Evolutionary conservation across 2,113 vertebrate genomes (phyloP), one percentile per base, ranked within the genome.

Genomic region (Pelecanus crispus): DNA sequence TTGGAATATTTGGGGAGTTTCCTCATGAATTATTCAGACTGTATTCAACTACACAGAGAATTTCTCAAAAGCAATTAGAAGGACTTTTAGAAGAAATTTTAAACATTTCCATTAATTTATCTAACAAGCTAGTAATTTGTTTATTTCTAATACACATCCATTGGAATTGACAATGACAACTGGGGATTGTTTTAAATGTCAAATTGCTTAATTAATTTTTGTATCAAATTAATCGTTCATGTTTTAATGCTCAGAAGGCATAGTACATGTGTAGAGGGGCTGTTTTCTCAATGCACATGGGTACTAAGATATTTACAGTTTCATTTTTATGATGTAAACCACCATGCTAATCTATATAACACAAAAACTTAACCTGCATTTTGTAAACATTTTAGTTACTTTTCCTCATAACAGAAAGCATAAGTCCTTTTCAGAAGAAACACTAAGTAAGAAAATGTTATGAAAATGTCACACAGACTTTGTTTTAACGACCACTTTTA

Each of bases 41-140:
- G 9, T 50, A 70, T 80, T 83, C 38, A 80, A 28, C 29, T 74
- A 53, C 36, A 89, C 6, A 68, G 6, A 20, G 20, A 90, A 86
- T 85, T 83, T 78, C 78, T 83, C 63, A 81, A 50, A 91, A 90
- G 49, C 17, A 91, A 66, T 78, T 70, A 88, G 6, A 56, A 91
- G 20, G 5, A 75, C 10, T 65, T 94, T 83, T 38, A 74, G 56
- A 93, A 88, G 47, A 89, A 36, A 58, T 75, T 84, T 52, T 59
- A 59, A 90, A 53, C 22, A 58, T 52, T 94, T 96, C 61, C 44
- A 71, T 96, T 88, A 77, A 82, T 90, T 86, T 81, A 45, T 75
- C 44, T 95, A 96, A 81, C 40, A 88, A 92, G 42, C 10, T 84
- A 86, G 42, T 47, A 82, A 91, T 90, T 89, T 93, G n/a, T 88